Conservation (phyloP, 1,140 invertebrate species). For the Mamestra configurata region DNA sequence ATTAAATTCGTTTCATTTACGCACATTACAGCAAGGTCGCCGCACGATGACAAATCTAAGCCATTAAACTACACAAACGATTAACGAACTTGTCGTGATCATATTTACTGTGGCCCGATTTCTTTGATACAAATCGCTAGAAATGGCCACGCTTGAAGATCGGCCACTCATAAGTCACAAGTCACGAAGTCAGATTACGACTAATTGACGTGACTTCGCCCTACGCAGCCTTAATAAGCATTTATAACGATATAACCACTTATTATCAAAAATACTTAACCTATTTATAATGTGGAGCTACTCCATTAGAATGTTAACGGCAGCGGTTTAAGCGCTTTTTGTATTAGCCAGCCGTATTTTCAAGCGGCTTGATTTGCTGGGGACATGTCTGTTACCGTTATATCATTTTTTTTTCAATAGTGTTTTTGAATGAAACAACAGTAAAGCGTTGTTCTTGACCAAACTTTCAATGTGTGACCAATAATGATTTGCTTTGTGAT, state of each 20-base stretch:
- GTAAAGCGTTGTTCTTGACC: neutral
- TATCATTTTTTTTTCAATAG: neutral
- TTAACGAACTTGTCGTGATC: conserved; percentile 67
- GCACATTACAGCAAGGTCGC: conserved; percentile 32
- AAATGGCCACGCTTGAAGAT: conserved; percentile 80
- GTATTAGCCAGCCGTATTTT: conserved; percentile 11
- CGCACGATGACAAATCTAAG: conserved; percentile 46
- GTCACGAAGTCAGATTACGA: conserved; percentile 80
- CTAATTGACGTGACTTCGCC: conserved; percentile 81
- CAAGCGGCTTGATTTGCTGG: neutral
- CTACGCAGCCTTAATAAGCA: conserved; percentile 78
- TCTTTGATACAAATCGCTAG: conserved; percentile 70
- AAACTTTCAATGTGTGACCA: neutral
- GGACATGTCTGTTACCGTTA: conserved; percentile 7
- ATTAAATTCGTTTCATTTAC: conserved; percentile 28
- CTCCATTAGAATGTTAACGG: conserved; percentile 50
- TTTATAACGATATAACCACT: conserved; percentile 77
- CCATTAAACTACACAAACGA: conserved; percentile 58
- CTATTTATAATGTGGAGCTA: conserved; percentile 67
- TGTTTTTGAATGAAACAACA: neutral
- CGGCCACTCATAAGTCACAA: conserved; percentile 80
- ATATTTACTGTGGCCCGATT: conserved; percentile 74
- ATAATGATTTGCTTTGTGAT: neutral
- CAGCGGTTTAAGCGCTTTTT: conserved; percentile 36
- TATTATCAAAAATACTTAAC: conserved; percentile 85